Conservation (phyloP, 2,797 vertebrate species). For the Rhinoraja longicauda region DNA sequence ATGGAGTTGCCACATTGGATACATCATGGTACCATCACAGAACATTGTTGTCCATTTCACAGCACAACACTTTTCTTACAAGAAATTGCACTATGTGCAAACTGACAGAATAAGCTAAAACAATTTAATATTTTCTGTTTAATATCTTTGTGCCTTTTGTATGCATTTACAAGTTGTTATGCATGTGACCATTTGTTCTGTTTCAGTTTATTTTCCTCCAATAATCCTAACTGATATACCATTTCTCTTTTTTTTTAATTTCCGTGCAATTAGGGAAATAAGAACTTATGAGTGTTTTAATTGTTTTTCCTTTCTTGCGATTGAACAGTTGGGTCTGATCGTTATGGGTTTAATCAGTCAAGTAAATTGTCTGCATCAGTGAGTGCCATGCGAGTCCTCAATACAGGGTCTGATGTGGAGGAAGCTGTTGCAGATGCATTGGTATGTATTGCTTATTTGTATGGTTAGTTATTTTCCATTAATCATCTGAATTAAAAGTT, state of each 20-base stretch:
- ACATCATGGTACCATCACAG: not conserved
- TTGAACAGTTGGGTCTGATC: constrained; percentile 58
- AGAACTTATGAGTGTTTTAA: not conserved
- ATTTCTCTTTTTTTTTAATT: not conserved
- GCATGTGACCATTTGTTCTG: constrained; percentile 5
- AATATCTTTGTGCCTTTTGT: not conserved
- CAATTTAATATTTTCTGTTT: not conserved
- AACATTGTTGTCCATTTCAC: not conserved
- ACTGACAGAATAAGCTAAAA: not conserved
- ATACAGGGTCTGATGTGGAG: constrained; percentile 90
- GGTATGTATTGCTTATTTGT: constrained; percentile 59
- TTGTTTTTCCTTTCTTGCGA: constrained; percentile 2
- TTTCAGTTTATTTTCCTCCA: not conserved
- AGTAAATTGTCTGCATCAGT: constrained; percentile 88
- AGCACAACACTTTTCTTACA: not conserved
- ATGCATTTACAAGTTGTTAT: not conserved
- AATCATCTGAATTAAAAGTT: not conserved
- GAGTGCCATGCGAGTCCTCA: constrained; percentile 91
- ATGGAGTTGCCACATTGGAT: too few relatives aligned
- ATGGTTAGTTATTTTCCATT: not conserved
- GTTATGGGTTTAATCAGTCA: constrained; percentile 83
- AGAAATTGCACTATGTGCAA: not conserved
- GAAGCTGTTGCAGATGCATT: constrained; percentile 91
- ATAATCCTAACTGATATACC: not conserved
- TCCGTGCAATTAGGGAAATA: not conserved